Evolutionary conservation across 2,113 vertebrate genomes (phyloP), one percentile per base, ranked within the genome.

Genomic region (Bufo gargarizans): DNA sequence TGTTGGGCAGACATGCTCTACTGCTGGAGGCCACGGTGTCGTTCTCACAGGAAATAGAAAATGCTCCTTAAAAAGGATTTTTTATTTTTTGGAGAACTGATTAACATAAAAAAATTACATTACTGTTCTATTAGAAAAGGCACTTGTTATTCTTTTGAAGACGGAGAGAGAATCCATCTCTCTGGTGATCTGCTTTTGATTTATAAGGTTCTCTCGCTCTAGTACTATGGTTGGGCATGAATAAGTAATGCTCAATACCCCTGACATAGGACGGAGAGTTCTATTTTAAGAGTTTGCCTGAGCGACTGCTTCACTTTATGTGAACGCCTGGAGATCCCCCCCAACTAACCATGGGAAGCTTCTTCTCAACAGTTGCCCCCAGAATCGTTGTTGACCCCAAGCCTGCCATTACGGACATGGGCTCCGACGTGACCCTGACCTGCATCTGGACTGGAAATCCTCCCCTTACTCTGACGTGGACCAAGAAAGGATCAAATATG

Each of bases 401-500:
- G 14, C 97, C 97, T 1, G 95, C 95, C 0, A 93, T 96, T 0
- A 98, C 97, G 0, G 97, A 99, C 22, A 96, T 96, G n/a, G 97
- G 98, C 91, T 96, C 97, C 1, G 97, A 98, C 0, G 97, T 98
- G 81, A 97, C 96, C 3, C 90, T 99, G 22, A 99, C 97, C 82
- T 99, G 98, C 80, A 97, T 98, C 90, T 99, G 98, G 98, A 93
- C 97, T 0, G 98, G 98, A 49, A 99, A 98, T 90, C 98, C 98
- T 0, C 97, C 98, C 0, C 96, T 99, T 2, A 99, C 98, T 72
- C 97, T 99, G 89, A 99, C 98, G 86, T 99, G 98, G 98, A 99
- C 98, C 90, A 98, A 97, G 90, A 99, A 98, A 92, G 97, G 97
- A 78, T 98, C 98, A 89, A 99, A 96, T 93, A 97, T 99, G 97